Evolutionary conservation across 2,888 invertebrate species (phyloP).

Genomic region (Meloe dianella): DNA sequence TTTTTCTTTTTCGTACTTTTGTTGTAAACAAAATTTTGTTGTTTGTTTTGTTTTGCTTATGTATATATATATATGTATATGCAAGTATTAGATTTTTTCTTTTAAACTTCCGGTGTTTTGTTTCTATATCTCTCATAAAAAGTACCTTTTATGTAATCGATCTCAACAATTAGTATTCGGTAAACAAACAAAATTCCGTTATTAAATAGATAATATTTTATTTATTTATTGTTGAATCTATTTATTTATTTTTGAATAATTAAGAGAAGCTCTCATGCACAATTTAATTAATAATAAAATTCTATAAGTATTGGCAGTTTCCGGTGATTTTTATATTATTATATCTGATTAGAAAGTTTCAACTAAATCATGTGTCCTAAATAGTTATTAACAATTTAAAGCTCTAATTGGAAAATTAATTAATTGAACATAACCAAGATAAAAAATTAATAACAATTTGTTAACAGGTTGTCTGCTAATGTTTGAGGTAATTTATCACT

Average conservation of each 20-base stretch:
- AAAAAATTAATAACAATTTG: neutral
- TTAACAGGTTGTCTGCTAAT: constrained; percentile 10
- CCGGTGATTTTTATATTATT: constrained; percentile 18
- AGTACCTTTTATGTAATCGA: no score
- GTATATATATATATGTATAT: constrained; percentile 37
- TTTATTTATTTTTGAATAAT: constrained; percentile 8
- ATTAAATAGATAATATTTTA: no score
- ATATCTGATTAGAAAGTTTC: constrained; percentile 19
- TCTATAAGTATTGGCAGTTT: constrained; percentile 40
- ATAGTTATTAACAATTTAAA: constrained; percentile 19
- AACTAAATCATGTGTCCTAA: constrained; percentile 14
- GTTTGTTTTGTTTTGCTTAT: constrained; percentile 22
- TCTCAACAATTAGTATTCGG: neutral
- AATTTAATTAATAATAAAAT: constrained; percentile 21
- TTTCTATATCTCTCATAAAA: no score
- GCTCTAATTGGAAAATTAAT: constrained; percentile 15
- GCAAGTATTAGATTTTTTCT: constrained; percentile 40
- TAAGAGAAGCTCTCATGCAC: constrained; percentile 29
- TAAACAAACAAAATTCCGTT: neutral
- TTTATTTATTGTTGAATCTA: constrained; percentile 15
- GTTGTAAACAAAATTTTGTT: constrained; percentile 25
- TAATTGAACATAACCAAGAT: neutral
- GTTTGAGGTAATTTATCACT: constrained; percentile 34
- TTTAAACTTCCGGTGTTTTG: constrained; percentile 13
- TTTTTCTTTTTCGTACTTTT: constrained; percentile 28